Percentiles rank a stretch among this genome's conserved stretches.
Evolutionary conservation across 2,888 invertebrate species (phyloP).

Genomic region (Sericinus montela): DNA sequence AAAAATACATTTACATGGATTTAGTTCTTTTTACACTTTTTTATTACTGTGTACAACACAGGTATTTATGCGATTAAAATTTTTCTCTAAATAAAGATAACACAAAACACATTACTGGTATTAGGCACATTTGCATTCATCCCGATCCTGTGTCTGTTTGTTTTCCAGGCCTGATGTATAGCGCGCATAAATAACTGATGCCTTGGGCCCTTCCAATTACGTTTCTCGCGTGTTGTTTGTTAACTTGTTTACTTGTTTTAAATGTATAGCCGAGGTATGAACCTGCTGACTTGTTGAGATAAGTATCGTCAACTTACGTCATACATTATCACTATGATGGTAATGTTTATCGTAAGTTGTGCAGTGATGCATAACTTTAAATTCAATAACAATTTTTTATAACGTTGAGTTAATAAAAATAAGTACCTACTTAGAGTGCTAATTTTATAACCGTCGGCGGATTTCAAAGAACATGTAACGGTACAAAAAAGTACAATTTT

Average conservation of each 20-base stretch:
- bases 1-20: too few relatives aligned
- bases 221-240: constrained; percentile 18
- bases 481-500: too few relatives aligned
- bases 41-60: neutral
- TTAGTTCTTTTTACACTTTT: neutral
- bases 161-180: constrained; percentile 54
- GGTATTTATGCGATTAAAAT: neutral
- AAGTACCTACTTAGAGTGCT: constrained; percentile 10
- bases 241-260: constrained; percentile 19
- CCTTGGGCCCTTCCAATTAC: constrained; percentile 62
- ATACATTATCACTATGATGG: neutral
- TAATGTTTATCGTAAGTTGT: neutral
- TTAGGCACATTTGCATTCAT: constrained; percentile 36
- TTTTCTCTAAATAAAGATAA: constrained; percentile 11
- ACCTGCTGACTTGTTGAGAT: neutral
- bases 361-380: neutral
- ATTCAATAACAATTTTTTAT: constrained; percentile 2
- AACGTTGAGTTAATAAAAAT: neutral
- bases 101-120: constrained; percentile 19
- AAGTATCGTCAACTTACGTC: neutral
- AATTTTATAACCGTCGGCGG: too few relatives aligned
- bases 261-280: constrained; percentile 1
- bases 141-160: constrained; percentile 47
- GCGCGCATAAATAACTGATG: constrained; percentile 56
- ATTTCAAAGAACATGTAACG: too few relatives aligned